Base-by-base conservation (phyloP, 2,797 vertebrate species). In the Dallia pectoralis region DNA sequence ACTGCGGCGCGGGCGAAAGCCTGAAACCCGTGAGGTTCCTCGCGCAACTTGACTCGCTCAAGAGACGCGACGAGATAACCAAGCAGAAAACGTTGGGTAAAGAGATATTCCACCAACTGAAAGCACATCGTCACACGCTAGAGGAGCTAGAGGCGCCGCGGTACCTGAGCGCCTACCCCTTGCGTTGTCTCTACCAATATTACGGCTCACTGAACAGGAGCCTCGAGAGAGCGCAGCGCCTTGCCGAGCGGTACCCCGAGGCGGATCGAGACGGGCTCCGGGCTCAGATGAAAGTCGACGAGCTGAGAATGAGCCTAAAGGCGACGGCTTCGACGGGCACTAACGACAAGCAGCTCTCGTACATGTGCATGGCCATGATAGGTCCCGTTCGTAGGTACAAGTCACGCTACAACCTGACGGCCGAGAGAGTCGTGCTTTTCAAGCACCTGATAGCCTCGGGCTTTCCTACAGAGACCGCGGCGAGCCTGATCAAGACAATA, bases 311-410 rank as follows among this genome's bases (percentile, higher is more conserved):
- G 53, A 15, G 36, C 70, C 66, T 67, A n/a, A 47, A 19, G 32
- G 44, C 65, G 3, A 67, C 65, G 22, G 65, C 36, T 36, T 67
- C 65, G 18, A 44, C 40, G 5, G 19, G 32, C 32, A 40, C 19
- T 33, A 67, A 44, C 65, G 16, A 33, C 65, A 53, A 7, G 51
- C 51, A 19, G 4, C 14, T 67, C 32, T 12, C 65, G 0, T 67
- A 36, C 32, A 67, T 67, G 32, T 67, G 65, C 18, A 36, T 67
- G 65, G 65, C 65, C 15, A 67, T 44, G 65, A 67, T 44, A 67
- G 64, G 64, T 18, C 65, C 65, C 16, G 65, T 67, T 4, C 32
- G 65, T 44, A 67, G 65, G 44, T 67, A 67, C 29, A 67, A 33
- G 64, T 4, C 30, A 19, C 36, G 65, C 32, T 44, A 67, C 65